phyloP scores from a whole-genome alignment of 2,113 vertebrate genomes.

The Macheiramphus alcinus region DNA sequence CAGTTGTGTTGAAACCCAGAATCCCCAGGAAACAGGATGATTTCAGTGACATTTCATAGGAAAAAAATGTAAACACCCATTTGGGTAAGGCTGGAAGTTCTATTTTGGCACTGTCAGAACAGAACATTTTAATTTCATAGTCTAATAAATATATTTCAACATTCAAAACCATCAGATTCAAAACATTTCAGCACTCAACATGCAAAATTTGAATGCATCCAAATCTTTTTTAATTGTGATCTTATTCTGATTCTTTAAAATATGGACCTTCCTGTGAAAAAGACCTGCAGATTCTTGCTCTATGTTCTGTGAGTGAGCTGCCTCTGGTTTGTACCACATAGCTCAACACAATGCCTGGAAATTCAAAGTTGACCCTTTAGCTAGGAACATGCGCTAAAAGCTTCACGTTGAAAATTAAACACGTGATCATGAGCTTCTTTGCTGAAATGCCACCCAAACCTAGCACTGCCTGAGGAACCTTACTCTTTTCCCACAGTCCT shows the following conservation, averaged over 20 bases:
- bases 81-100: background rate
- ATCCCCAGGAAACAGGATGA: background rate
- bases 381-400: background rate
- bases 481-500: background rate
- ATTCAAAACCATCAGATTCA: background rate
- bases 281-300: background rate
- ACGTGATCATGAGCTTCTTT: background rate
- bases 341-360: background rate
- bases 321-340: background rate
- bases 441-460: background rate
- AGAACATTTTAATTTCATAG: background rate
- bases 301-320: fast-evolving
- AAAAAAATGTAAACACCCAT: background rate
- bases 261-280: background rate
- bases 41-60: background rate
- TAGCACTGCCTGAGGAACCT: background rate
- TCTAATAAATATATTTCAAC: background rate
- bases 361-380: background rate
- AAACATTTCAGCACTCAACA: background rate
- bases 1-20: background rate
- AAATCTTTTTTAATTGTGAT: background rate
- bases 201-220: background rate
- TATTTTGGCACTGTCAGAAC: background rate
- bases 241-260: background rate
- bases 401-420: background rate